Conservation (phyloP, 2,113 vertebrate species). For the Hiodon tergisus region DNA sequence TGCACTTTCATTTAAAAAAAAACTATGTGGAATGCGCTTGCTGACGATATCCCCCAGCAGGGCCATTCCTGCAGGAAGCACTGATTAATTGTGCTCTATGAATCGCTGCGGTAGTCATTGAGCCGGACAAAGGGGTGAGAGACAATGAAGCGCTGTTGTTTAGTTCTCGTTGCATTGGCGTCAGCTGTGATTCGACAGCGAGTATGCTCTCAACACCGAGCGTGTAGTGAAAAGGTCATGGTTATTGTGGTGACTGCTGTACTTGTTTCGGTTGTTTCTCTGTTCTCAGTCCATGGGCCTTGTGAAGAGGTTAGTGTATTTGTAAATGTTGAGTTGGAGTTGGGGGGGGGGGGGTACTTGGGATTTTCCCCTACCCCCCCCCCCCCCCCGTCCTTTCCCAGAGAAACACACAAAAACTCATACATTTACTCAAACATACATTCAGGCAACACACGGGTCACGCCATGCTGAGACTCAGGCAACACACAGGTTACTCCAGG, state of each 20-base stretch:
- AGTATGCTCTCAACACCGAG: conserved; percentile 19
- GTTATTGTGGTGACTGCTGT: conserved; percentile 36
- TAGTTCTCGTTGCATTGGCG: conserved; percentile 27
- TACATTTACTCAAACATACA: too few relatives aligned
- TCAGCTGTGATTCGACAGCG: conserved; percentile 34
- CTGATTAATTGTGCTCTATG: conserved; percentile 51
- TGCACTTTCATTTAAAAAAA: too few relatives aligned
- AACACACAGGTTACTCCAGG: neutral
- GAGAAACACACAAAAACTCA: too few relatives aligned
- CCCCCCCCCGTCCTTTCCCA: too few relatives aligned
- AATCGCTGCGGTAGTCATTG: conserved; percentile 45
- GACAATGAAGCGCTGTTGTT: conserved; percentile 51
- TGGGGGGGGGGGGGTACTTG: too few relatives aligned
- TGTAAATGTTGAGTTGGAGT: conserved; percentile 11
- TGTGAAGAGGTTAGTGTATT: conserved; percentile 34
- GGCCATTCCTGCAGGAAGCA: conserved; percentile 38
- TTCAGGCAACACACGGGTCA: neutral
- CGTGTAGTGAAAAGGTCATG: conserved; percentile 35
- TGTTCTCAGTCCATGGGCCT: neutral
- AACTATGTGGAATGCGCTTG: conserved; percentile 30
- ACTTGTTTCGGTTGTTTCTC: conserved; percentile 7
- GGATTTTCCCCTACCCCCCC: conserved; percentile 30
- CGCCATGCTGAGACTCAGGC: neutral
- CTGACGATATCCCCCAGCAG: conserved; percentile 39
- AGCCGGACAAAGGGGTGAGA: conserved; percentile 48